These are phyloP conservation scores for Cylloceria caligata DNA, from an alignment of 2,888 invertebrate species.

Conservation along the genomic window DNA sequence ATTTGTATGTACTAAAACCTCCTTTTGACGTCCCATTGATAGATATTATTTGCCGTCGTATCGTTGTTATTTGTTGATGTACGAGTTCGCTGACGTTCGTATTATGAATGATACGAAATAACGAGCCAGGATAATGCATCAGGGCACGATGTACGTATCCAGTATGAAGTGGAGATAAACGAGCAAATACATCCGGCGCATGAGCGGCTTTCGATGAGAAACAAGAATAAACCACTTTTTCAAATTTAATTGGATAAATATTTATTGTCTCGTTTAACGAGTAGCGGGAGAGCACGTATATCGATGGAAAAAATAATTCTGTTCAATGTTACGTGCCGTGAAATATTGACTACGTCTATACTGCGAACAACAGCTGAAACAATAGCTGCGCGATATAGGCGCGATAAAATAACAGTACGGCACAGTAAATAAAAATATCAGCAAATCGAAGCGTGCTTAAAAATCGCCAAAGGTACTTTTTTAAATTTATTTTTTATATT, in stretches of 20 bases:
- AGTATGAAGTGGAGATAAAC: background rate
- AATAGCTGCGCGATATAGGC: background rate
- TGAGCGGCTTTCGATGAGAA: no score
- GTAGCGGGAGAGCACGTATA: background rate
- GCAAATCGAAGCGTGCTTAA: slow-evolving; percentile 5
- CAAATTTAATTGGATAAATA: slow-evolving; percentile 37
- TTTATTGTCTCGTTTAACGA: slow-evolving; percentile 22
- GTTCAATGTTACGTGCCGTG: slow-evolving; percentile 5
- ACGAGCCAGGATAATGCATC: background rate
- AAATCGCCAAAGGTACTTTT: slow-evolving; percentile 18
- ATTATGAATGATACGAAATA: background rate
- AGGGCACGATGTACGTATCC: background rate
- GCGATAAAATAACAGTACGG: slow-evolving; percentile 24
- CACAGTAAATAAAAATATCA: no score
- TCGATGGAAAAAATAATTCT: slow-evolving; percentile 5
- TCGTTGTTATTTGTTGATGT: no score
- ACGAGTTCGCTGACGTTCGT: background rate
- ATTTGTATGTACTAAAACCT: no score
- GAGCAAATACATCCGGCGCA: no score
- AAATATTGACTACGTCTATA: background rate
- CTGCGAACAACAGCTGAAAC: background rate
- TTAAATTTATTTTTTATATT: slow-evolving; percentile 8
- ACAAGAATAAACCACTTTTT: slow-evolving; percentile 9
- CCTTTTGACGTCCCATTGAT: no score
- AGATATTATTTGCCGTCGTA: no score